These are phyloP conservation scores for Drosophila repletoides DNA, from an alignment of 1,140 invertebrate species.

Conservation along the genomic window DNA sequence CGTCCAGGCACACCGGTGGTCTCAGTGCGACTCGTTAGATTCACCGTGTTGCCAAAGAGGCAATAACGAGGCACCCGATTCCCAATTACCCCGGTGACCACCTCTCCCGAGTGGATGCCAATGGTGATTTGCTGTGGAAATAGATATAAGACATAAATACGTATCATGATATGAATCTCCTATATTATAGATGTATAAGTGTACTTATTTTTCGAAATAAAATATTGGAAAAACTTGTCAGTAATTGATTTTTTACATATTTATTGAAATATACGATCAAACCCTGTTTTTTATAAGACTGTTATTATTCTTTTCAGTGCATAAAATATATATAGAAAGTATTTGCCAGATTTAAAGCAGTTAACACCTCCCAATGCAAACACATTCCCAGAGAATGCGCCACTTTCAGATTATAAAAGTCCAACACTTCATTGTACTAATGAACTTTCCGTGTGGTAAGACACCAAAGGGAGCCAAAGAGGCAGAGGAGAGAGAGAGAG, in stretches of 20 bases:
- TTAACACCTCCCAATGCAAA: not conserved
- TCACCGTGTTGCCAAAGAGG: constrained; percentile 98
- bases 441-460: constrained; percentile 53
- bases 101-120: constrained; percentile 97
- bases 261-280: too few relatives aligned
- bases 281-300: too few relatives aligned
- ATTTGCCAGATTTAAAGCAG: too few relatives aligned
- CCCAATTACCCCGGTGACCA: constrained; percentile 97
- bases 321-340: too few relatives aligned
- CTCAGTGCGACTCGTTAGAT: constrained; percentile 96
- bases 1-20: constrained; percentile 95
- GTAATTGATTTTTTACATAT: too few relatives aligned
- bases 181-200: not conserved
- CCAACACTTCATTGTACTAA: constrained; percentile 68
- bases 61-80: constrained; percentile 99
- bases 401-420: constrained; percentile 20
- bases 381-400: constrained; percentile 1
- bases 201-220: constrained; percentile 19
- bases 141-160: constrained; percentile 9
- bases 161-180: not conserved
- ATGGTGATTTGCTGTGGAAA: constrained; percentile 93
- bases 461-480: too few relatives aligned
- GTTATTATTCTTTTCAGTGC: too few relatives aligned
- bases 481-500: too few relatives aligned
- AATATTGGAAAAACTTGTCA: too few relatives aligned